These are phyloP conservation scores for Tubiluchus corallicola DNA, from an alignment of 2,888 invertebrate genomes.

Conservation along the genomic window DNA sequence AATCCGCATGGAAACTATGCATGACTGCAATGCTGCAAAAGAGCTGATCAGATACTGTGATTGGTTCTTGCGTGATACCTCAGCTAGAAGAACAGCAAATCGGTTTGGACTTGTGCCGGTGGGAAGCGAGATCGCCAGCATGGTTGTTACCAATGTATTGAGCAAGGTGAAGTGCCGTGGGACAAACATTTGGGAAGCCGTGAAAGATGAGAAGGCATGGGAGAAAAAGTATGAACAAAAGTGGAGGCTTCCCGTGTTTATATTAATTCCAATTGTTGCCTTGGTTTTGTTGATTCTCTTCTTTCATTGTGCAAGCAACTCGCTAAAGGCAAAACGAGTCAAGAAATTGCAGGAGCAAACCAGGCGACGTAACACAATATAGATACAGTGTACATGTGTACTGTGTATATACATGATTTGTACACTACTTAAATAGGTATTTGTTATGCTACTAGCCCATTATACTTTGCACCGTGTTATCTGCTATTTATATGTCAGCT, in stretches of 20 bases:
- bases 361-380: no score
- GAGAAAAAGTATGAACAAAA: constrained; percentile 14
- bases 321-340: no score
- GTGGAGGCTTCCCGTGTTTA: constrained; percentile 17
- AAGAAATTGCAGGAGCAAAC: no score
- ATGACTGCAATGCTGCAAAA: constrained; percentile 17
- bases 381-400: no score
- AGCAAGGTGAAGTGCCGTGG: constrained; percentile 17
- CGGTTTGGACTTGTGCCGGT: constrained; percentile 17
- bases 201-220: constrained; percentile 14
- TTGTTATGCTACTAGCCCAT: no score
- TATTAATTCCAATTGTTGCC: constrained; percentile 14
- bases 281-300: no score
- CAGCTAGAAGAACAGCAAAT: constrained; percentile 11
- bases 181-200: constrained; percentile 15
- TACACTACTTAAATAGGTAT: no score
- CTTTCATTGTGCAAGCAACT: no score
- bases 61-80: constrained; percentile 17
- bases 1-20: background rate
- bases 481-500: no score
- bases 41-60: constrained; percentile 21
- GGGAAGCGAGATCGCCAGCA: constrained; percentile 12
- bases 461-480: no score
- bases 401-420: no score
- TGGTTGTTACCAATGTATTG: constrained; percentile 15